Conservation (phyloP, 2,113 vertebrate species). For the Crypturellus undulatus region DNA sequence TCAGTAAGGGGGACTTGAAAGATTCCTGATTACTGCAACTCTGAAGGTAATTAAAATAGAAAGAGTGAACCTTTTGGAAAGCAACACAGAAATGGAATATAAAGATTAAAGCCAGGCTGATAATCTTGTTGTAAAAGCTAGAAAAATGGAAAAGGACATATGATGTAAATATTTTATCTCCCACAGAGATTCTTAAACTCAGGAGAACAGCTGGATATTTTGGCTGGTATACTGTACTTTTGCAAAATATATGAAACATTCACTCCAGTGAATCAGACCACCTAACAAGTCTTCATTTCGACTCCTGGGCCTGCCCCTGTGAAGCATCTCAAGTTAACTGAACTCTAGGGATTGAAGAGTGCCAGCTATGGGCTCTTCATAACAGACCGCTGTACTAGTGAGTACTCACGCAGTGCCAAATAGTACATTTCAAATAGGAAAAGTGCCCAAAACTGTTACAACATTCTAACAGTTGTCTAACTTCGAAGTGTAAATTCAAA, state of each 20-base stretch:
- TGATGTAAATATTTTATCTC: background rate
- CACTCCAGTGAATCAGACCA: background rate
- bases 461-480: background rate
- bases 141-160: background rate
- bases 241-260: background rate
- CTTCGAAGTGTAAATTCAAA: conserved; percentile 35
- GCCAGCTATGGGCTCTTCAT: background rate
- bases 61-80: background rate
- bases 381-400: background rate
- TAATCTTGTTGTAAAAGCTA: background rate
- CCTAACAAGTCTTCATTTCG: background rate
- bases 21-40: background rate
- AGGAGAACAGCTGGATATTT: background rate
- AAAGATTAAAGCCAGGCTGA: background rate
- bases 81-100: background rate
- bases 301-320: background rate
- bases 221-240: background rate
- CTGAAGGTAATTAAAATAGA: background rate
- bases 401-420: background rate
- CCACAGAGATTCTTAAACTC: background rate
- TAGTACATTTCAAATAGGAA: conserved; percentile 24
- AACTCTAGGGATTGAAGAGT: background rate
- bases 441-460: background rate
- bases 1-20: background rate
- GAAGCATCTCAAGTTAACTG: background rate